phyloP scores from a whole-genome alignment of 2,113 vertebrate genomes.

The Passer montanus region DNA sequence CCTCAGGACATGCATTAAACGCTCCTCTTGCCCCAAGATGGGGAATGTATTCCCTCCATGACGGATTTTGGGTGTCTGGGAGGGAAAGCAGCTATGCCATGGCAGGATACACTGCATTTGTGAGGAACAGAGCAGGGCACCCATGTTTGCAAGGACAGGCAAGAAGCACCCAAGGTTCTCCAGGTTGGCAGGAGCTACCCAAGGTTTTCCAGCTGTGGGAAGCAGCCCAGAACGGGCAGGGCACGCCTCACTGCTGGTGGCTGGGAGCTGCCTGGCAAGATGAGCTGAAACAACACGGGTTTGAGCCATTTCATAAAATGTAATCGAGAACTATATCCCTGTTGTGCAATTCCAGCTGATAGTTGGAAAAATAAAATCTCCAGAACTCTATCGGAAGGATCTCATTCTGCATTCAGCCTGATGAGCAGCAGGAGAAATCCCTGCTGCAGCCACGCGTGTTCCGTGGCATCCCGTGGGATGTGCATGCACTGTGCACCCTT shows the following conservation, averaged over 20 bases:
- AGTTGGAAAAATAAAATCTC: neutral
- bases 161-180: neutral
- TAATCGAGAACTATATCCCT: neutral
- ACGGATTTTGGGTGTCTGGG: neutral
- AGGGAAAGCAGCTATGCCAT: accelerated
- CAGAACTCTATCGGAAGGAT: neutral
- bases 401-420: neutral
- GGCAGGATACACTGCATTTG: neutral
- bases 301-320: conserved; percentile 21
- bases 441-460: accelerated
- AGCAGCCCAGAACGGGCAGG: neutral
- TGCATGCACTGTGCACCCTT: accelerated
- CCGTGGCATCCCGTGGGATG: accelerated
- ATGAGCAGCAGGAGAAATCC: neutral
- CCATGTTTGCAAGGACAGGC: neutral
- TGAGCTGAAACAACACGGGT: neutral
- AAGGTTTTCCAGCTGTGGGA: accelerated
- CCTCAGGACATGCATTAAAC: neutral
- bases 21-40: neutral
- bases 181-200: neutral
- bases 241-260: neutral
- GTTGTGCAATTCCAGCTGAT: neutral
- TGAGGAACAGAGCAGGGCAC: neutral
- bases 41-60: neutral
- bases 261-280: neutral